Evolutionary conservation across 2,797 vertebrate genomes (phyloP), one percentile per base, ranked within the genome.

Genomic region (Harpagifer antarcticus): DNA sequence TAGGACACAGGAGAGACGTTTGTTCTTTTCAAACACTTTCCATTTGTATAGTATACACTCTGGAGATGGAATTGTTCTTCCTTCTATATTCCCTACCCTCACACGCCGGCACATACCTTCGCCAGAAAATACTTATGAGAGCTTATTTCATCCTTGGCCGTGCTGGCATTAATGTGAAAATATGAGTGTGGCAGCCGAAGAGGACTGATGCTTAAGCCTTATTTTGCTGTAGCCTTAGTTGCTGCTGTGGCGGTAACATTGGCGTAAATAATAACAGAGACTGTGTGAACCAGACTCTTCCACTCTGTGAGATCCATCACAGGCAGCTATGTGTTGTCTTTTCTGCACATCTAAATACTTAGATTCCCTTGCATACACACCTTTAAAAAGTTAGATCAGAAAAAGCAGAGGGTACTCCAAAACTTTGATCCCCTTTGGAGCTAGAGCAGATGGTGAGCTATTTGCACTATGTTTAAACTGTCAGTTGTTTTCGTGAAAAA

Each of bases 101-200:
- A 53, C 31, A 77, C 53, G 47, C 44, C 69, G 16, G 5, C 52
- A 42, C 9, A 75, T 62, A 77, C 13, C 49, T 65, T 23, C 33
- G 45, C 77, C 75, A 59, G n/a, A 50, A 70, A 68, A 72, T 52
- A 66, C 15, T 66, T 76, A 76, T 68, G 20, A 78, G 66, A 73
- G 72, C 69, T 74, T 71, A 83, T 89, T 88, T 73, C 74, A 73
- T 84, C 73, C 62, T 67, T 56, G 65, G 68, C 68, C 15, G 19
- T 79, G 76, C 53, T 72, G 71, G 43, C 68, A 59, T 78, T 73
- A 77, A 74, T 70, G 85, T 75, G 79, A 67, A 88, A 79, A 88
- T 85, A 77, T 70, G 69, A 85, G 74, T 48, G 64, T 79, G 60
- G 77, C 79, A 42, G 64, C 72, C 76, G 69, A 77, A 60, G 49